phyloP scores from a whole-genome alignment of 2,888 invertebrate genomes.

The Bellardia pandia region DNA sequence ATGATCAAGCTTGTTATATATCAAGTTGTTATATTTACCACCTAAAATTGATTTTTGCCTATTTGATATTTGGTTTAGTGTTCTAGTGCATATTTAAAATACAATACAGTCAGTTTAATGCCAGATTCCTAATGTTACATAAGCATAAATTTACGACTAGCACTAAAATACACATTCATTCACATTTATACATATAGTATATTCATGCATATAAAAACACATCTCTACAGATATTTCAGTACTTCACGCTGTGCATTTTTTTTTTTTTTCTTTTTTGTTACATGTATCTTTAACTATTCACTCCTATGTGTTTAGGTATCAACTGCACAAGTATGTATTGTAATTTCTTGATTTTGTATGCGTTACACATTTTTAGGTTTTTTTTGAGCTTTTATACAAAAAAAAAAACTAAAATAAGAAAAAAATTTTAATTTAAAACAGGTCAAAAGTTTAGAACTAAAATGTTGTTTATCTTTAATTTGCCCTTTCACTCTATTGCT shows the following conservation, averaged over 20 bases:
- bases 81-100: slow-evolving; percentile 9
- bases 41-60: too few relatives aligned
- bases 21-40: too few relatives aligned
- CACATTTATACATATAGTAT: background rate
- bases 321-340: slow-evolving; percentile 38
- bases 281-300: background rate
- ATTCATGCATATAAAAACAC: background rate
- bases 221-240: background rate
- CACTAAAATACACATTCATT: slow-evolving; percentile 14
- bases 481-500: background rate
- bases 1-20: too few relatives aligned
- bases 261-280: too few relatives aligned
- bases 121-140: slow-evolving; percentile 58
- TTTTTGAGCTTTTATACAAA: slow-evolving; percentile 13
- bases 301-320: slow-evolving; percentile 14
- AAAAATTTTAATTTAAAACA: slow-evolving; percentile 54
- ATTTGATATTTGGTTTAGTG: too few relatives aligned
- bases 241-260: slow-evolving; percentile 6
- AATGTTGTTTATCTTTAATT: slow-evolving; percentile 52
- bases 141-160: slow-evolving; percentile 60
- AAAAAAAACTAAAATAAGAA: background rate
- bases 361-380: slow-evolving; percentile 23
- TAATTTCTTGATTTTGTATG: background rate
- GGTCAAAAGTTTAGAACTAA: slow-evolving; percentile 65
- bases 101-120: slow-evolving; percentile 36